A percentile compares a stretch with the other conserved stretches of the same genome.
phyloP scores from a whole-genome alignment of 2,888 invertebrate genomes.

The Pyralis farinalis region DNA sequence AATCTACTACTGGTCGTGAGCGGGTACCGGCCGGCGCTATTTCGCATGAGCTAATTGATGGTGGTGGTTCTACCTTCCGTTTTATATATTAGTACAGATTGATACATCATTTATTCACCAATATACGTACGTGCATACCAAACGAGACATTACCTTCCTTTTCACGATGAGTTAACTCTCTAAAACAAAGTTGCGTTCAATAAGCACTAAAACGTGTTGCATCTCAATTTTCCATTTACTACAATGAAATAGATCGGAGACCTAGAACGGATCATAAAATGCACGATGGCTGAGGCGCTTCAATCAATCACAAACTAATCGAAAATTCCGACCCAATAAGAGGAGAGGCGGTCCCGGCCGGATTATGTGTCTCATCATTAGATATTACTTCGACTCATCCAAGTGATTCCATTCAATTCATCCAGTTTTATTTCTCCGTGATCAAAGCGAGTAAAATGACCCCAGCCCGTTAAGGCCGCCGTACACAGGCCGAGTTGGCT shows the following conservation, averaged over 20 bases:
- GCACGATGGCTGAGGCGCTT: constrained; percentile 62
- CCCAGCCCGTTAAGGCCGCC: constrained; percentile 12
- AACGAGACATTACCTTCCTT: too few relatives aligned
- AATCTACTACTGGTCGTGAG: too few relatives aligned
- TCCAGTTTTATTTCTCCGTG: constrained; percentile 47
- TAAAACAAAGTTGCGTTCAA: not conserved
- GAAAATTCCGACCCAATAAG: constrained; percentile 76
- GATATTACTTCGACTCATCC: constrained; percentile 57
- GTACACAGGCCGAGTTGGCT: too few relatives aligned
- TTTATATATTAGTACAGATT: too few relatives aligned
- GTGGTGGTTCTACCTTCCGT: too few relatives aligned
- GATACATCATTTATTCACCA: too few relatives aligned
- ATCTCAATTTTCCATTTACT: constrained; percentile 16
- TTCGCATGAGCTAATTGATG: too few relatives aligned
- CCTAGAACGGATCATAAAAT: constrained; percentile 73
- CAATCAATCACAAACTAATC: constrained; percentile 78
- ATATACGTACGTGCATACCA: too few relatives aligned
- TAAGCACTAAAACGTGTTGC: not conserved
- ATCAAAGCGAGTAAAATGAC: constrained; percentile 13
- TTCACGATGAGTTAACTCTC: too few relatives aligned
- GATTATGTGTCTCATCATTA: constrained; percentile 71
- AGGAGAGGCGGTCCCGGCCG: constrained; percentile 55
- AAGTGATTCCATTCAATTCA: constrained; percentile 46
- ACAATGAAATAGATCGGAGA: constrained; percentile 42
- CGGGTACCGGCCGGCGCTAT: too few relatives aligned